A percentile compares a stretch with the other conserved stretches of the same genome.
Conservation (phyloP, 2,113 vertebrate species). For the Dicaeum eximium region DNA sequence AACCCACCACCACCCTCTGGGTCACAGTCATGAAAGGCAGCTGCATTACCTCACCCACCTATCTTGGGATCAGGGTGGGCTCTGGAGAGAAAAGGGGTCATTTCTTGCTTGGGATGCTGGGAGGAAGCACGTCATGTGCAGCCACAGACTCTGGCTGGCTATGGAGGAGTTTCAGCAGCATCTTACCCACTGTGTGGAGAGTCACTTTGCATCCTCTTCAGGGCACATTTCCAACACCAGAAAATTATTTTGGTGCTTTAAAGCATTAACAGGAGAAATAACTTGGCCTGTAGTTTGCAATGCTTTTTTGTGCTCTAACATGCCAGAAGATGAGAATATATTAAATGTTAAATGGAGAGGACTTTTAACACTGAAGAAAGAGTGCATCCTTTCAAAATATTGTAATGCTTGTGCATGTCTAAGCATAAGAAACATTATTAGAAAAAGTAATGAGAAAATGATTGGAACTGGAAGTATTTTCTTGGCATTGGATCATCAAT, state of each 20-base stretch:
- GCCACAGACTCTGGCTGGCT: neutral
- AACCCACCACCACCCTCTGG: neutral
- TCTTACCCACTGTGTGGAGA: neutral
- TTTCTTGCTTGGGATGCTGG: neutral
- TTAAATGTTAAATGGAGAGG: neutral
- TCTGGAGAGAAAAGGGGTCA: neutral
- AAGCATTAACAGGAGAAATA: neutral
- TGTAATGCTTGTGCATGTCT: neutral
- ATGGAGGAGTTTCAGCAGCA: neutral
- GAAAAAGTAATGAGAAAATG: neutral
- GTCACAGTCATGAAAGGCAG: neutral
- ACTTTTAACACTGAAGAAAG: neutral
- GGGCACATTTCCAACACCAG: neutral
- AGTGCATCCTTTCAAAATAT: neutral
- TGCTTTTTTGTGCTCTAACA: neutral
- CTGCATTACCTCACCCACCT: slow-evolving; percentile 28
- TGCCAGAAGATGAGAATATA: neutral
- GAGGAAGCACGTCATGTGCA: neutral
- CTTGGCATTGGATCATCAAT: neutral
- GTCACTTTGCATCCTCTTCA: neutral
- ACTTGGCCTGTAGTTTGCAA: neutral
- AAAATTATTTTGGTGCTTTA: neutral
- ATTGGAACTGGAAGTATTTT: neutral
- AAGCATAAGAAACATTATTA: neutral
- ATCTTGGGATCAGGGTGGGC: slow-evolving; percentile 14